Percentiles rank a stretch among this genome's conserved stretches.
Conservation (phyloP, 2,888 invertebrate genomes). For the Sphecodes monilicornis region DNA sequence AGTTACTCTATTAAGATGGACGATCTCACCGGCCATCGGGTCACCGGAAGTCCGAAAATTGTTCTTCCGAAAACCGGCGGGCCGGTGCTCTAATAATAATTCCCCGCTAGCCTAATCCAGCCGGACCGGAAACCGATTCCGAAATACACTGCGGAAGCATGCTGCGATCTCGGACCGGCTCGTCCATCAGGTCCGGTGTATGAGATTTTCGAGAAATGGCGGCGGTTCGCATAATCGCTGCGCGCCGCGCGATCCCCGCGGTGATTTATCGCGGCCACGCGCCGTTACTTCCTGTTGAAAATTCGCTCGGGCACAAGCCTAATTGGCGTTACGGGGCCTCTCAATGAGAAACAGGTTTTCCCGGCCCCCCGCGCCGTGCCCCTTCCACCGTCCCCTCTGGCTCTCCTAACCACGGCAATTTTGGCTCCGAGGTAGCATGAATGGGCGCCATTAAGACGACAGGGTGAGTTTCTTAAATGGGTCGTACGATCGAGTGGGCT, state of each 20-base stretch:
- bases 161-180: slow-evolving; percentile 42
- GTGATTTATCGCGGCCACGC: slow-evolving; percentile 47
- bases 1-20: background rate
- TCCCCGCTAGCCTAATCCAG: slow-evolving; percentile 55
- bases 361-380: background rate
- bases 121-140: slow-evolving; percentile 72
- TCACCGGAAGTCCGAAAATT: slow-evolving; percentile 23
- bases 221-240: slow-evolving; percentile 23
- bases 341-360: slow-evolving; percentile 21
- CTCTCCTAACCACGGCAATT: background rate
- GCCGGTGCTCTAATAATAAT: slow-evolving; percentile 63
- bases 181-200: slow-evolving; percentile 11
- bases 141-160: slow-evolving; percentile 74
- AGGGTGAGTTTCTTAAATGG: slow-evolving; percentile 4
- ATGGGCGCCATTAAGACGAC: slow-evolving; percentile 10
- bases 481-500: background rate
- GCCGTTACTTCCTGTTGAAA: slow-evolving; percentile 49
- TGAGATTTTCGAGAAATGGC: slow-evolving; percentile 19
- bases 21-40: background rate
- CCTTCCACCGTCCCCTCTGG: background rate
- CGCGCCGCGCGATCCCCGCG: slow-evolving; percentile 6
- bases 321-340: slow-evolving; percentile 29
- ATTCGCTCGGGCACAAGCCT: slow-evolving; percentile 37
- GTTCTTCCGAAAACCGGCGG: slow-evolving; percentile 39
- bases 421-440: slow-evolving; percentile 12